Evolutionary conservation across 2,797 vertebrate genomes (phyloP), one percentile per base, ranked within the genome.

Genomic region (Lemur catta): DNA sequence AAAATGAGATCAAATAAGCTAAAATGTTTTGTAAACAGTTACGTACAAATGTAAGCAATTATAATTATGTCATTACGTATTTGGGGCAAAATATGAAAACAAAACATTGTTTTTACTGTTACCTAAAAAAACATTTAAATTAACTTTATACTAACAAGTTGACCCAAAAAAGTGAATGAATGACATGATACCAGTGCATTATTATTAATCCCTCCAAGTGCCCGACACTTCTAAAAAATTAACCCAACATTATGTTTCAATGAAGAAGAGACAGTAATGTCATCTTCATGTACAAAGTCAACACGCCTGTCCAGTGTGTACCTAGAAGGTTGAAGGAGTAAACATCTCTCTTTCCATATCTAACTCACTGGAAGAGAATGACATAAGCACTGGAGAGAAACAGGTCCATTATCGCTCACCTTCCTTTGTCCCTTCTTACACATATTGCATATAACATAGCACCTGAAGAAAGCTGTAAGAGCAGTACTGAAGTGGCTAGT

Each of bases 61-160:
- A 57, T 63, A 67, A 91, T 61, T 63, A 57, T 88, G 33, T 17
- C 74, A 84, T 78, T 82, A 85, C 9, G 14, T 82, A 82, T 50
- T 72, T 35, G 41, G 43, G 76, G 41, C 26, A 94, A 92, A 95
- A 94, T 46, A 94, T 55, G 72, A 94, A 96, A 89, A 91, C 13
- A 82, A 85, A 86, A 69, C 0, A 59, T 26, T 89, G 10, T 80
- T 82, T 55, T 89, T 87, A 74, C 41, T 35, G 2, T 86, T 71
- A 88, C 50, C 86, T 67, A 80, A 80, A 93, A 93, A 89, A 55
- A 88, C 7, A 94, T 85, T 0, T 85, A 57, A 95, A 84, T 88
- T 75, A 90, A 87, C 38, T 94, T 94, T 80, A 59, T 50, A 92
- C 2, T 90, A 72, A 78, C 10, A 84, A 69, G 63, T 81, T 84